These are phyloP conservation scores for Gonioctena quinquepunctata DNA, from an alignment of 1,140 invertebrate species.

Conservation along the genomic window DNA sequence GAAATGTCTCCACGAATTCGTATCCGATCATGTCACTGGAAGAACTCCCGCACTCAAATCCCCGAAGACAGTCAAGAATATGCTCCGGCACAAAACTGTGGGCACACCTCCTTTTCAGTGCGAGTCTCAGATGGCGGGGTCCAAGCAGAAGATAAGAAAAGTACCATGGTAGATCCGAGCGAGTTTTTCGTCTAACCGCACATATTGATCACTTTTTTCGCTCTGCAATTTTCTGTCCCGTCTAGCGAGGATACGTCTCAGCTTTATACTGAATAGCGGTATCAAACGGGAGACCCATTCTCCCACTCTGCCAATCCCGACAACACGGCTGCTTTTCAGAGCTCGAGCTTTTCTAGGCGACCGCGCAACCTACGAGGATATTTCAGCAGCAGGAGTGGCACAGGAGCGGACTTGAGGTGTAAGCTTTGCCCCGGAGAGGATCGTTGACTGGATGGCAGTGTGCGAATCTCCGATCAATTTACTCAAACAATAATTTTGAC, in stretches of 20 bases:
- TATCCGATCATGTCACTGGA: conserved; percentile 33
- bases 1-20: conserved; percentile 21
- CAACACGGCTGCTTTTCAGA: conserved; percentile 3
- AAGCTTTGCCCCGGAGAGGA: neutral
- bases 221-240: neutral
- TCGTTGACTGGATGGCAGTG: neutral
- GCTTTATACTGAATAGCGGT: neutral
- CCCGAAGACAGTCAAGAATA: neutral
- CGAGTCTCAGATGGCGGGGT: neutral
- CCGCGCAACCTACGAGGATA: conserved; percentile 24
- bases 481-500: too few relatives aligned
- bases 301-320: conserved; percentile 8
- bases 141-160: neutral
- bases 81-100: conserved; percentile 9
- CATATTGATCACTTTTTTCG: conserved; percentile 39
- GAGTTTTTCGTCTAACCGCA: conserved; percentile 12
- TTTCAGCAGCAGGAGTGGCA: conserved; percentile 12
- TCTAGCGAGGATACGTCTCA: neutral
- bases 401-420: conserved; percentile 2
- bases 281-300: neutral
- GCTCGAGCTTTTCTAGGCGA: conserved; percentile 30
- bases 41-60: neutral
- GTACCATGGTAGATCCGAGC: neutral
- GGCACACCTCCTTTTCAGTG: conserved; percentile 35
- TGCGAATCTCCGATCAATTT: too few relatives aligned